Conservation (phyloP, 2,113 vertebrate species). For the Tragelaphus buxtoni region DNA sequence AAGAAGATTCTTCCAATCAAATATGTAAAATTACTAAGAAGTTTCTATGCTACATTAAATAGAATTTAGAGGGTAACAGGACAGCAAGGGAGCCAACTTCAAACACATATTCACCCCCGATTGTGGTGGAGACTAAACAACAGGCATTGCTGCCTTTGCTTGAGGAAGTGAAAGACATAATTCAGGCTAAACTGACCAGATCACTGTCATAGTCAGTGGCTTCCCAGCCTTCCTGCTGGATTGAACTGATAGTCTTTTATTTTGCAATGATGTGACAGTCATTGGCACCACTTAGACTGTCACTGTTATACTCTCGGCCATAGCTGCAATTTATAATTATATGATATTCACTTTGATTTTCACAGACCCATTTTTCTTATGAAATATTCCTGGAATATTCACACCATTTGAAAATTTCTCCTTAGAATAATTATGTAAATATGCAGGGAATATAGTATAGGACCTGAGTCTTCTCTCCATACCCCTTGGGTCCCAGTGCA, state of each 20-base stretch:
- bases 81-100: neutral
- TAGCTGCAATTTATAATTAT: neutral
- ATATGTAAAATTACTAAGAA: slow-evolving; percentile 1
- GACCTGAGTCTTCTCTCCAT: neutral
- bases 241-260: neutral
- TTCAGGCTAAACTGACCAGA: neutral
- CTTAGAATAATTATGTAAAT: neutral
- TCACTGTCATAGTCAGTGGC: neutral
- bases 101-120: neutral
- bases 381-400: neutral
- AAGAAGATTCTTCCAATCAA: slow-evolving; percentile 30
- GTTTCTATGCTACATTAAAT: slow-evolving; percentile 9
- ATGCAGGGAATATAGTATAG: neutral
- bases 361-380: neutral
- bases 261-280: neutral
- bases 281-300: neutral
- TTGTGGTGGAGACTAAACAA: neutral
- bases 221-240: neutral
- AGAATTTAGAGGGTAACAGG: neutral
- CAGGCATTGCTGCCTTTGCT: neutral
- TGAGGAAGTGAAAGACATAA: neutral
- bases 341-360: slow-evolving; percentile 2
- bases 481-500: neutral
- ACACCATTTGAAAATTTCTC: neutral
- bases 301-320: neutral